Percentiles rank a stretch among this genome's conserved stretches.
These are phyloP conservation scores for Astatoreochromis straeleni DNA, from an alignment of 2,113 vertebrate species.

Conservation along the genomic window DNA sequence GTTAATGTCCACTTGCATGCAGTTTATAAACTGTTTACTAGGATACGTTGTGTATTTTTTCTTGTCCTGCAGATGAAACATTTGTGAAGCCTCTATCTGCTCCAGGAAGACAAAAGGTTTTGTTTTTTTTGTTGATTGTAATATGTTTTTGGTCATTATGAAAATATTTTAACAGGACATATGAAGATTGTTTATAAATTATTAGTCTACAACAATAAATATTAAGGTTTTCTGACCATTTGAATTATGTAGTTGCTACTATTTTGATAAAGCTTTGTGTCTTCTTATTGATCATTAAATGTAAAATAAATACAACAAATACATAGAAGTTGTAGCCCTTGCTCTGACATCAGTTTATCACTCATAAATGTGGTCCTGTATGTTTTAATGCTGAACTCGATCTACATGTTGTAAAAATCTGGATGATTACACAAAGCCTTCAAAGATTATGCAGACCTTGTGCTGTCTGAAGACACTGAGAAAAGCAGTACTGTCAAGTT, in stretches of 20 bases:
- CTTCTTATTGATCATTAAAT: background rate
- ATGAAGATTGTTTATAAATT: background rate
- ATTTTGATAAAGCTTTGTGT: rapidly evolving
- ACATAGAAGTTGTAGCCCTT: rapidly evolving
- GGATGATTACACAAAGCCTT: background rate
- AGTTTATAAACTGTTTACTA: background rate
- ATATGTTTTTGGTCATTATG: background rate
- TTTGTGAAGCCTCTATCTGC: background rate
- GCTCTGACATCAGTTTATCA: background rate
- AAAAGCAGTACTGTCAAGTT: background rate
- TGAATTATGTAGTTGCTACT: background rate
- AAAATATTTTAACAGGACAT: background rate
- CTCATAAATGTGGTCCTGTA: background rate
- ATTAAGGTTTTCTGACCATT: background rate
- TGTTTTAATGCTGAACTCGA: background rate
- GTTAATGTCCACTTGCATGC: rapidly evolving
- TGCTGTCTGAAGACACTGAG: background rate
- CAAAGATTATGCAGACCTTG: background rate
- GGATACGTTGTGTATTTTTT: rapidly evolving
- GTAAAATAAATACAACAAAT: background rate
- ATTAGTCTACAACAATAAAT: background rate
- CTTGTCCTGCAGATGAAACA: background rate
- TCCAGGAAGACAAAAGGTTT: background rate
- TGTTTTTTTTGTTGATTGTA: background rate
- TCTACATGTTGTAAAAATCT: background rate